Percentiles rank a stretch among this genome's conserved stretches.
Conservation (phyloP, 2,888 invertebrate genomes). For the Protula sp. region DNA sequence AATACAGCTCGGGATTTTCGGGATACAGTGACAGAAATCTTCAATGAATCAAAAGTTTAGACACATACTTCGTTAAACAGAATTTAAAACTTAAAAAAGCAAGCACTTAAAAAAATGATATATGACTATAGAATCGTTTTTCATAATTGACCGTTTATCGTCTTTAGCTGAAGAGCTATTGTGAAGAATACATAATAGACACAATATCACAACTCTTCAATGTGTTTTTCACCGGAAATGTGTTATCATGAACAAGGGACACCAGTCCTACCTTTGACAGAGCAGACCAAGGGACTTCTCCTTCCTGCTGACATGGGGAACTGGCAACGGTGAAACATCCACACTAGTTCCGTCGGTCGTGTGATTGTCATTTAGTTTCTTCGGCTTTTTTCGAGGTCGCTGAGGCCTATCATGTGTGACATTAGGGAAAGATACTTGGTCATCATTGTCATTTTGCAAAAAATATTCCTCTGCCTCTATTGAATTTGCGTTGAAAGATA, state of each 20-base stretch:
- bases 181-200: too few relatives aligned
- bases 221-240: too few relatives aligned
- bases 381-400: not conserved
- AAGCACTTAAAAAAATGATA: too few relatives aligned
- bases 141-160: too few relatives aligned
- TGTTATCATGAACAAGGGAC: too few relatives aligned
- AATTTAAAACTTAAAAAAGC: not conserved
- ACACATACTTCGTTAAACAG: too few relatives aligned
- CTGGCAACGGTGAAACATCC: not conserved
- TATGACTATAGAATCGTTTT: too few relatives aligned
- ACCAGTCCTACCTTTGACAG: slow-evolving; percentile 52
- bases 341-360: too few relatives aligned
- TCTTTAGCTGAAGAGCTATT: too few relatives aligned
- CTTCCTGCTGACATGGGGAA: slow-evolving; percentile 30
- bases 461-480: not conserved
- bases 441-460: not conserved
- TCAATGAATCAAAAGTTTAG: not conserved
- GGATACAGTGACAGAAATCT: slow-evolving; percentile 43
- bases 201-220: too few relatives aligned
- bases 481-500: not conserved
- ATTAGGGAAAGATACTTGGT: too few relatives aligned
- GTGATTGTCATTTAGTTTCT: not conserved
- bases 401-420: not conserved
- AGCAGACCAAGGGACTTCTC: slow-evolving; percentile 50
- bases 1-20: slow-evolving; percentile 45